Evolutionary conservation across 2,888 invertebrate species (phyloP).

Genomic region (Netelia melanura): DNA sequence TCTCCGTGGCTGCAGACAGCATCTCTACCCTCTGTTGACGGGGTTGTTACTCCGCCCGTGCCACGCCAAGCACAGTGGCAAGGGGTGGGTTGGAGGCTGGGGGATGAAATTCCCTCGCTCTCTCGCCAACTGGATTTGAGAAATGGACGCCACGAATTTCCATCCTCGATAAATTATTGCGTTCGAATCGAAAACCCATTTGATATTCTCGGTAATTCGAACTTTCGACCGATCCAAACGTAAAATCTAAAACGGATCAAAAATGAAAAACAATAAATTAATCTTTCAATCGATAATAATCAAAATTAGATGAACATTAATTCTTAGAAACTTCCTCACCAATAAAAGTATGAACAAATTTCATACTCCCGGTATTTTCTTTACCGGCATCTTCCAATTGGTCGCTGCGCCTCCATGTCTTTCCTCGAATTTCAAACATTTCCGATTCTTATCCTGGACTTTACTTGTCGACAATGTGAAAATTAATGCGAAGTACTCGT

Average conservation of each 20-base stretch:
- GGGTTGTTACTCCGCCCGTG: slow-evolving; percentile 80
- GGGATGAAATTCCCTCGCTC: slow-evolving; percentile 53
- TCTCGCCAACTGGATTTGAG: slow-evolving; percentile 18
- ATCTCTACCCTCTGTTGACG: slow-evolving; percentile 84
- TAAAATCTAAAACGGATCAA: background rate
- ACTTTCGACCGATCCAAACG: background rate
- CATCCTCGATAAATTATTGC: background rate
- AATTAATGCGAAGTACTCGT: background rate
- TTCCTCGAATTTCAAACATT: background rate
- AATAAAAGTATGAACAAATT: background rate
- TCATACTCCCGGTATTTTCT: too few relatives aligned
- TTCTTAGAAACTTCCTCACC: background rate
- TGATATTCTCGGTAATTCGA: too few relatives aligned
- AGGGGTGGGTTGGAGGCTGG: background rate
- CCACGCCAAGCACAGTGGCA: background rate
- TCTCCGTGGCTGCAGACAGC: slow-evolving; percentile 84
- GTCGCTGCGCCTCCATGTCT: background rate
- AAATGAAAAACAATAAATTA: background rate
- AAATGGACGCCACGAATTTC: slow-evolving; percentile 20
- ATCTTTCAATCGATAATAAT: background rate
- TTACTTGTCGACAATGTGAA: too few relatives aligned
- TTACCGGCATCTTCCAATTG: too few relatives aligned
- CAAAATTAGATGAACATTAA: background rate
- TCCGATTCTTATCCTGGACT: background rate
- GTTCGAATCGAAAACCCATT: background rate